Conservation (phyloP, 2,888 invertebrate genomes). For the Netelia virgata region DNA sequence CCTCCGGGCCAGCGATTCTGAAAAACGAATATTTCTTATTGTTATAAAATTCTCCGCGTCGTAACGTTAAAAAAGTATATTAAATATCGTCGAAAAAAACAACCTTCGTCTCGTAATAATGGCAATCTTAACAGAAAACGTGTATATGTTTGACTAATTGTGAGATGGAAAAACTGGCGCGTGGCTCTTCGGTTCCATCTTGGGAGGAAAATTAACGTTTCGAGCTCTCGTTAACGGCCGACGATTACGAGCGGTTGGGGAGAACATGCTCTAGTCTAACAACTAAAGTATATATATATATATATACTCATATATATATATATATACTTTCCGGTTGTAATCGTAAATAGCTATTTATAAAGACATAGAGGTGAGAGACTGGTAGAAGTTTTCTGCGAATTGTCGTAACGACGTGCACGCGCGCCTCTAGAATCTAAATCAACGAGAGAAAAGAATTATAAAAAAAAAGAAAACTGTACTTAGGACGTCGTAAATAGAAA, state of each 20-base stretch:
- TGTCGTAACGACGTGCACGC: slow-evolving; percentile 13
- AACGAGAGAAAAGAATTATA: slow-evolving; percentile 1
- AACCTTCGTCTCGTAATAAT: slow-evolving; percentile 9
- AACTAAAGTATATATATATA: not conserved
- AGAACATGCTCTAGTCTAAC: slow-evolving; percentile 5
- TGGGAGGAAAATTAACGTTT: slow-evolving; percentile 40
- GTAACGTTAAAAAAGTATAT: no score
- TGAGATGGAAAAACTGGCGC: not conserved
- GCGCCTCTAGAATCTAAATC: slow-evolving; percentile 27
- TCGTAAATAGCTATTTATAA: not conserved
- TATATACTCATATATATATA: not conserved
- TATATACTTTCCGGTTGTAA: not conserved
- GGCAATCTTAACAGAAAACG: slow-evolving; percentile 1
- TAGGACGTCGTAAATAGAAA: not conserved
- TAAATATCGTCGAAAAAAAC: not conserved
- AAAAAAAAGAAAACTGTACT: not conserved
- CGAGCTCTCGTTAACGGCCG: slow-evolving; percentile 32
- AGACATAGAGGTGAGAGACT: not conserved
- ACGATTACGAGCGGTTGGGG: slow-evolving; percentile 34
- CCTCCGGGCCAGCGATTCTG: slow-evolving; percentile 50
- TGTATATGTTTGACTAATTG: not conserved
- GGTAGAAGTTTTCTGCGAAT: slow-evolving; percentile 36
- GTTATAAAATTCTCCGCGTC: not conserved
- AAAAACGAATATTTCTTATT: slow-evolving; percentile 19
- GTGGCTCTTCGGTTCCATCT: slow-evolving; percentile 6